These are phyloP conservation scores for Columba guinea DNA, from an alignment of 2,797 vertebrate species.

Conservation along the genomic window DNA sequence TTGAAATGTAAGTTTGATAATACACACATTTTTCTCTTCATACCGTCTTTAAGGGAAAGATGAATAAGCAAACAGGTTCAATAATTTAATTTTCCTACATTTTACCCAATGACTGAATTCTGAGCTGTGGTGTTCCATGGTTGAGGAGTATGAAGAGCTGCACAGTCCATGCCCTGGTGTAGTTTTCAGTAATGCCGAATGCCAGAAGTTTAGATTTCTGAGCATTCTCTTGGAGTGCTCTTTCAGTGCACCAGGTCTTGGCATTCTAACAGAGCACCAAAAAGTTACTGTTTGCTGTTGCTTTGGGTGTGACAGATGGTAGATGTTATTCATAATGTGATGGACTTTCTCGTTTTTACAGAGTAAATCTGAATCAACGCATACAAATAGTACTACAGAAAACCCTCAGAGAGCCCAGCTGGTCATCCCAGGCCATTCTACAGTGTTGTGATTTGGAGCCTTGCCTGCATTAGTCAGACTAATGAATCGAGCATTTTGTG, in stretches of 20 bases:
- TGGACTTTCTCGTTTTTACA: neutral
- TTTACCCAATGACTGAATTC: neutral
- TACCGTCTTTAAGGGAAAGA: neutral
- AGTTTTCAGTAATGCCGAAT: neutral
- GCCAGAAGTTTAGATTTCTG: neutral
- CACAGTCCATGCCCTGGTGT: neutral
- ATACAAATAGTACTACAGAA: neutral
- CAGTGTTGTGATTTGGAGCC: neutral
- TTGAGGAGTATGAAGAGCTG: neutral
- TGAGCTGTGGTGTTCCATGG: neutral
- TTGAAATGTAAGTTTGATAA: constrained; percentile 92
- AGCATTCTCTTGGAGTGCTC: neutral
- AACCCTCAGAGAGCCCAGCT: neutral
- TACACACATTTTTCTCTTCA: neutral
- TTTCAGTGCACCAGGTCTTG: neutral
- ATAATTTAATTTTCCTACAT: neutral
- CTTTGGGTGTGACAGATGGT: neutral
- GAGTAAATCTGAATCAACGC: neutral
- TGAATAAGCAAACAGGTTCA: neutral
- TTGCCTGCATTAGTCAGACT: neutral
- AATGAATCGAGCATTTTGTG: neutral
- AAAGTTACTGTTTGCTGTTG: neutral
- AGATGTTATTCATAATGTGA: neutral
- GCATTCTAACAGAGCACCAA: neutral
- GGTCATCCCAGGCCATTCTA: neutral